Conservation (phyloP, 2,888 invertebrate genomes). For the Alviniconcha strummeri region DNA sequence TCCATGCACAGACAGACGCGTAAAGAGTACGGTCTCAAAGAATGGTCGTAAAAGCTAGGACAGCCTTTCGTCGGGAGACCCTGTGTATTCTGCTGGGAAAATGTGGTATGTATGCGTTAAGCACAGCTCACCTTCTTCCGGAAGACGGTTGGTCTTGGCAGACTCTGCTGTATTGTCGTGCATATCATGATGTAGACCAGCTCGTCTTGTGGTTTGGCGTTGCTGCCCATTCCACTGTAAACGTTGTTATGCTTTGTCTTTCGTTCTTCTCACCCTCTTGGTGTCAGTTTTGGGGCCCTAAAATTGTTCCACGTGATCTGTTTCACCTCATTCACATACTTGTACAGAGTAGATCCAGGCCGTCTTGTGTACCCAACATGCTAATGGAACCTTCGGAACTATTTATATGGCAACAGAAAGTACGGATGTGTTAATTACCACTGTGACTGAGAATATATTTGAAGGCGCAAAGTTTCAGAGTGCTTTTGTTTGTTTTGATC, state of each 20-base stretch:
- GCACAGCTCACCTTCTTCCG: too few species aligned
- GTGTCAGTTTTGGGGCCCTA: constrained; percentile 17
- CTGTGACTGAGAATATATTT: not conserved
- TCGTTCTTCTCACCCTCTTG: not conserved
- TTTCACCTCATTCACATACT: not conserved
- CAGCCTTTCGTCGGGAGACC: too few species aligned
- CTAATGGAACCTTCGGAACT: not conserved
- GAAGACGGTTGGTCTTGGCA: too few species aligned
- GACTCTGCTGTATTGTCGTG: too few species aligned
- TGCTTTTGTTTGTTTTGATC: not conserved
- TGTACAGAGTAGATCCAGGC: not conserved
- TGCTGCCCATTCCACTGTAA: not conserved
- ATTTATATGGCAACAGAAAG: not conserved
- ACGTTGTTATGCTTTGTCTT: not conserved
- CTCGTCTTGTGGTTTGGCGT: not conserved
- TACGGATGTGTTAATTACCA: not conserved
- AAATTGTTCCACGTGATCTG: not conserved
- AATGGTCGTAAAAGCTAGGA: too few species aligned
- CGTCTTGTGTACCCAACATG: not conserved
- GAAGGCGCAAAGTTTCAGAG: not conserved
- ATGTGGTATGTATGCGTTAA: not conserved
- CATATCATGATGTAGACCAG: too few species aligned
- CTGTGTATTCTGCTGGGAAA: not conserved
- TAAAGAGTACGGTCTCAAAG: too few species aligned
- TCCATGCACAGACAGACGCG: too few species aligned